Evolutionary conservation across 2,113 vertebrate genomes (phyloP), one percentile per base, ranked within the genome.

Genomic region (Corythoichthys intestinalis): DNA sequence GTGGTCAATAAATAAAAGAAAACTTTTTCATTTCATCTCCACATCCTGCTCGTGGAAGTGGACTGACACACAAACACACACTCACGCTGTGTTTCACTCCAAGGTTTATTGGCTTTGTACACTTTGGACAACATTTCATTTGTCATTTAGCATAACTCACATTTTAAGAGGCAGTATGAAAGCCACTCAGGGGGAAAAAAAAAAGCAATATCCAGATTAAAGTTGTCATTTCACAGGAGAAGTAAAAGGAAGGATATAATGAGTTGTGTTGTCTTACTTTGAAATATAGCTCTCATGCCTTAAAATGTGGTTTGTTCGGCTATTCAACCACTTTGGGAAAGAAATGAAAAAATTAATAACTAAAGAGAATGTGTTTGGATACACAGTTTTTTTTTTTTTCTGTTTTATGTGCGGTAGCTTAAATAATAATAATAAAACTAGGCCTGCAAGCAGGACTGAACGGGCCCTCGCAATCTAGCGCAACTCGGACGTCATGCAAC

Each of bases 1-100:
- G 41, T 59, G 13, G 0, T 46, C 68, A 11, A 78, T 68, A 83
- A 81, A 86, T 82, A 71, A 86, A 85, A 82, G 79, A 77, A 83
- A 75, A 69, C 73, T 48, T 63, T 46, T 66, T 17, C 3, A 6
- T 53, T 53, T 53, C 50, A 53, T 53, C 50, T 53, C 17, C 50
- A 20, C 50, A 53, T 53, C 50, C 17, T 53, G 17, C 50, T 53
- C 14, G 57, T 56, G 50, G 72, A 12, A 14, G 48, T 71, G 65
- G 28, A 8, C 34, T 0, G 35, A 35, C 56, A 6, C 35, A 37
- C 10, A 4, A 11, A 14, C 34, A 6, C 34, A 38, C 54, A 34
- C 54, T 28, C 20, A 2, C 5, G 28, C 12, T 58, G 13, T 13
- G 35, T 37, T 35, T 58, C 4, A 58, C 12, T 58, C 17, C 2